Evolutionary conservation across 2,797 vertebrate genomes (phyloP), one percentile per base, ranked within the genome.

Genomic region (Clamator glandarius): DNA sequence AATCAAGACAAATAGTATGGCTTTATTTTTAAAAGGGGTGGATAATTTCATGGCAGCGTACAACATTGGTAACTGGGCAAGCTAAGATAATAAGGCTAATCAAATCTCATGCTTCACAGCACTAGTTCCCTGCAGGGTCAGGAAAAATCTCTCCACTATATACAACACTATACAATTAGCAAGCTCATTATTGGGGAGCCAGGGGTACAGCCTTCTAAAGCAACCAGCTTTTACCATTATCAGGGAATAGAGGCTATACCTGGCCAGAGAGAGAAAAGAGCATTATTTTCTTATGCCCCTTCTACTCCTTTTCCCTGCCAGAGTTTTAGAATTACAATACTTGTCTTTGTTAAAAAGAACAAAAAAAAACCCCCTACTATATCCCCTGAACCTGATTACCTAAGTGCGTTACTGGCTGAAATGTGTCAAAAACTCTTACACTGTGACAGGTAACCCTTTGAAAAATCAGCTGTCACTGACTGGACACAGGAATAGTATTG

Each of bases 41-140:
- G 94, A 92, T 97, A 96, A 94, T 95, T 96, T 96, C 89, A 87
- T 95, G 91, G 95, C 89, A 92, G 96, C 94, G 92, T 92, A 96
- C 81, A 95, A 94, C 86, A 90, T 81, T 95, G 89, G 82, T 86
- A 86, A 87, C 95, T 94, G 94, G 91, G 84, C 93, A 97, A 96
- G 93, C 93, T 92, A 90, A 93, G 61, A 77, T 92, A 96, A 97
- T 78, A 92, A 96, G 79, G 84, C 72, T 92, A 96, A 96, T 96
- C 93, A 96, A 95, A 96, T 96, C 93, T 97, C 95, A 96, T 48
- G 83, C 95, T 97, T 93, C 89, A 93, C 77, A 95, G 76, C 80
- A 36, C 91, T 87, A 79, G 73, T 85, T 87, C 90, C 93, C 26
- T 39, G 83, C 54, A 3, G 80, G 90, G 90, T 94, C 92, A 91